phyloP scores from a whole-genome alignment of 2,888 invertebrate genomes.

The Eutolmus rufibarbis region DNA sequence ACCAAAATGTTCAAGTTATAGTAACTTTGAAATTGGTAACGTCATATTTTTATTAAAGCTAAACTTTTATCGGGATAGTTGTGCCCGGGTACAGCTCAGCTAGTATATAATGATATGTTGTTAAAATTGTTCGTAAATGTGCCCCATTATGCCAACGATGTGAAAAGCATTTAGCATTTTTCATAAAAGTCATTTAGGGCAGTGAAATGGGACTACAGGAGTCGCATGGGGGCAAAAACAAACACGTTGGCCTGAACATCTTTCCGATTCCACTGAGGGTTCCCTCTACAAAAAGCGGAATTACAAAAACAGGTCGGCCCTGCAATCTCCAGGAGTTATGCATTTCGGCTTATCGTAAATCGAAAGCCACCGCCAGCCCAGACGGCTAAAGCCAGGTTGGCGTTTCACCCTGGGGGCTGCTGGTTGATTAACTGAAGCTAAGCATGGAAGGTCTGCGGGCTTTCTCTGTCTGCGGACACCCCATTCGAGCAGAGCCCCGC shows the following conservation, averaged over 20 bases:
- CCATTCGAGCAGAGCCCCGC: not conserved
- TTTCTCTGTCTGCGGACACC: not conserved
- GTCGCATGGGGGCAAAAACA: not conserved
- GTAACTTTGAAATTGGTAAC: no score
- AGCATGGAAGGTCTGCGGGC: constrained; percentile 21
- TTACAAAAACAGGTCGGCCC: not conserved
- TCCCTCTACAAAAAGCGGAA: not conserved
- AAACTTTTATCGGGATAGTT: no score
- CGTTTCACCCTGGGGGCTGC: not conserved
- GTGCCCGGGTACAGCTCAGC: no score
- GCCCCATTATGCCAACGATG: not conserved
- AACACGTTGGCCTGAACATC: not conserved
- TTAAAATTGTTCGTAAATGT: not conserved
- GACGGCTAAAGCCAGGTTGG: not conserved
- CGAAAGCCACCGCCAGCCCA: not conserved
- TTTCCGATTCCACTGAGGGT: not conserved
- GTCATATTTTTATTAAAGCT: no score
- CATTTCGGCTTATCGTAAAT: constrained; percentile 1
- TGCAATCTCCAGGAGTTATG: not conserved
- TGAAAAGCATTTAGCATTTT: not conserved
- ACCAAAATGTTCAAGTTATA: no score
- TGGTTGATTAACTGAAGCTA: constrained; percentile 33
- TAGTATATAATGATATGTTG: not conserved
- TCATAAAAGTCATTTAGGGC: not conserved
- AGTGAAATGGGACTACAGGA: not conserved